These are phyloP conservation scores for Percopsis omiscomaycus DNA, from an alignment of 2,797 vertebrate species.

Conservation along the genomic window DNA sequence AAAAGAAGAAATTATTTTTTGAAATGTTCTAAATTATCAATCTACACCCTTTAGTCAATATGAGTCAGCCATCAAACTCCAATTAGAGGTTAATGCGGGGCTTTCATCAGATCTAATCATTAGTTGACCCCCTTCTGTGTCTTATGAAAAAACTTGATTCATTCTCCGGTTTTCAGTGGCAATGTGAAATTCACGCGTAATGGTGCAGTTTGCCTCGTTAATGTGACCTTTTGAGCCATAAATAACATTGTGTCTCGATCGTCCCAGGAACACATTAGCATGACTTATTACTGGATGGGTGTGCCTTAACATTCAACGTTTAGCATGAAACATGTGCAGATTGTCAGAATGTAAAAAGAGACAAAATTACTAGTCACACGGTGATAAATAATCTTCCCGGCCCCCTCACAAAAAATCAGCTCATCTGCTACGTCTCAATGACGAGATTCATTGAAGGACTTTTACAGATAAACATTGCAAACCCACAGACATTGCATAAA, in stretches of 20 bases:
- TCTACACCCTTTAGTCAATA: neutral
- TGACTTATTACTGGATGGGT: conserved; percentile 19
- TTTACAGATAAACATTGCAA: neutral
- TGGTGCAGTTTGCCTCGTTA: too few relatives aligned
- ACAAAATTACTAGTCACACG: neutral
- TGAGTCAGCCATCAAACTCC: neutral
- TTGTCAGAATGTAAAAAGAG: neutral
- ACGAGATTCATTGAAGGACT: neutral
- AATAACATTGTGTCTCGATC: conserved; percentile 22
- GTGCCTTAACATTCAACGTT: neutral
- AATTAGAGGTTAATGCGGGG: neutral
- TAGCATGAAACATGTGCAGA: neutral
- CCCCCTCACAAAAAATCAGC: neutral
- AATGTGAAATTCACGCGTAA: too few relatives aligned
- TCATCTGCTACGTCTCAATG: neutral
- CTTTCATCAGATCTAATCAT: too few relatives aligned
- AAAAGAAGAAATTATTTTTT: neutral
- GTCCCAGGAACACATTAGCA: conserved; percentile 22
- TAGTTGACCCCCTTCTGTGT: neutral
- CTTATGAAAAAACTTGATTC: neutral
- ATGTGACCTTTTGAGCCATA: conserved; percentile 18
- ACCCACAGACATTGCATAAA: neutral
- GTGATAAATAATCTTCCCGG: too few relatives aligned
- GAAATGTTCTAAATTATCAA: neutral
- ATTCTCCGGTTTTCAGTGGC: too few relatives aligned